Evolutionary conservation across 2,888 invertebrate genomes (phyloP).

Genomic region (Meganola albula): DNA sequence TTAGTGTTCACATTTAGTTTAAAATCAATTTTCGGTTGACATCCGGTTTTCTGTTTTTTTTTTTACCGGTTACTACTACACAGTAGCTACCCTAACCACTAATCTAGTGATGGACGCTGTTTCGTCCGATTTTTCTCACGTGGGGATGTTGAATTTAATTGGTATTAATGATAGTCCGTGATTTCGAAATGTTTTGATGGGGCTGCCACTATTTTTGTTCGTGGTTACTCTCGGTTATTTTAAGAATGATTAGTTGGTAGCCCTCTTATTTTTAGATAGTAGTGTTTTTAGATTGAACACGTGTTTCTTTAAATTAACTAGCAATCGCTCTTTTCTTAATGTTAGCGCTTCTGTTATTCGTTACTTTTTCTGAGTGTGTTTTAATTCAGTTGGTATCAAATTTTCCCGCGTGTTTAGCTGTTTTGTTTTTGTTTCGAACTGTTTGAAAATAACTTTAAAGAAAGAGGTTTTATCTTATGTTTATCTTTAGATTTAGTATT

Average conservation of each 20-base stretch:
- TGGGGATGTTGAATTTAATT: conserved; percentile 63
- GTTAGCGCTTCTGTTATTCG: conserved; percentile 23
- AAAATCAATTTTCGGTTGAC: too few species aligned
- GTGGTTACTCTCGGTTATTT: conserved; percentile 26
- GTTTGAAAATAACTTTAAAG: too few species aligned
- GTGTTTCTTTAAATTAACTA: conserved; percentile 31
- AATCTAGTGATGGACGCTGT: conserved; percentile 50
- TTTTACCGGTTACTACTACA: too few species aligned
- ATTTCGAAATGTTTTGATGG: conserved; percentile 35
- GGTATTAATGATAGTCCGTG: conserved; percentile 65
- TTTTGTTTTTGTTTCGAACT: too few species aligned
- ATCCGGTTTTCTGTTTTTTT: too few species aligned
- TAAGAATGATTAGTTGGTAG: conserved; percentile 27
- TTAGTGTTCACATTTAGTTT: too few species aligned
- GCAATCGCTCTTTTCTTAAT: conserved; percentile 23
- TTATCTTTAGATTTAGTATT: too few species aligned
- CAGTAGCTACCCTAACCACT: too few species aligned
- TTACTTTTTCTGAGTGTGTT: conserved; percentile 4
- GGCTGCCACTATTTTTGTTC: conserved; percentile 31
- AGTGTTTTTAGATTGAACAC: conserved; percentile 32
- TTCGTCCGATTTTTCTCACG: conserved; percentile 72
- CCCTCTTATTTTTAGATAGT: conserved; percentile 27
- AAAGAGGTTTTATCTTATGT: too few species aligned
- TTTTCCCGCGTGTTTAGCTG: background rate
- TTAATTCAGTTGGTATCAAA: background rate